A percentile compares a stretch with the other conserved stretches of the same genome.
These are phyloP conservation scores for Drosophila macrospina DNA, from an alignment of 2,888 invertebrate genomes.

Conservation along the genomic window DNA sequence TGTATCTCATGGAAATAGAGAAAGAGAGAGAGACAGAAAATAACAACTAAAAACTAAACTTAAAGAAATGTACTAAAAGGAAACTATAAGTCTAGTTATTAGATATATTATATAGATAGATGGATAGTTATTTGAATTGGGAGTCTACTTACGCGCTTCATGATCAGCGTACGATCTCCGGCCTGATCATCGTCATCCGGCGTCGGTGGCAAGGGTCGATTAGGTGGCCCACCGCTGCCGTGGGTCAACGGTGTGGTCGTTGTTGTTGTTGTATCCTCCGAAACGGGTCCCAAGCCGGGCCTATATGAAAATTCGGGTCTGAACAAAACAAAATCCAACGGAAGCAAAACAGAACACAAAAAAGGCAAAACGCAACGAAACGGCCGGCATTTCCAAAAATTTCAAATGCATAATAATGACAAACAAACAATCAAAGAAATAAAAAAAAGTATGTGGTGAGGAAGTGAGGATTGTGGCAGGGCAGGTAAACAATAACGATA, in stretches of 20 bases:
- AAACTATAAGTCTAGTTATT: constrained; percentile 34
- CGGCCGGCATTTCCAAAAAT: constrained; percentile 44
- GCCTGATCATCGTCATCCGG: constrained; percentile 95
- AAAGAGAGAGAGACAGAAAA: background rate
- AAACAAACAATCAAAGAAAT: constrained; percentile 20
- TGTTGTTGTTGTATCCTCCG: constrained; percentile 85
- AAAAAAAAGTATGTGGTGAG: constrained; percentile 23
- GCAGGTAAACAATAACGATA: no score
- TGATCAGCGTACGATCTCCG: constrained; percentile 95
- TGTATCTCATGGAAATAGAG: constrained; percentile 40
- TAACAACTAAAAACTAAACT: constrained; percentile 46
- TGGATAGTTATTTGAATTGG: background rate
- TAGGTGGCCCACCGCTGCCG: constrained; percentile 91
- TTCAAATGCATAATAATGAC: constrained; percentile 2
- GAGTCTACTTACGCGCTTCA: constrained; percentile 93
- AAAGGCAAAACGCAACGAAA: constrained; percentile 55
- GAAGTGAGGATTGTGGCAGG: constrained; percentile 6
- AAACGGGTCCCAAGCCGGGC: constrained; percentile 89
- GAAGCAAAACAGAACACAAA: constrained; percentile 50
- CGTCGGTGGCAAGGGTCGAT: constrained; percentile 96
- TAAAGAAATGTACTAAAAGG: constrained; percentile 52
- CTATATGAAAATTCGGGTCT: constrained; percentile 94
- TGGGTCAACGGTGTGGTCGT: constrained; percentile 83
- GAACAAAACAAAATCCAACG: constrained; percentile 82
- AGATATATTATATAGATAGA: constrained; percentile 13